A percentile compares a stretch with the other conserved stretches of the same genome.
Evolutionary conservation across 2,888 invertebrate species (phyloP).

Genomic region (Cerceris rybyensis): DNA sequence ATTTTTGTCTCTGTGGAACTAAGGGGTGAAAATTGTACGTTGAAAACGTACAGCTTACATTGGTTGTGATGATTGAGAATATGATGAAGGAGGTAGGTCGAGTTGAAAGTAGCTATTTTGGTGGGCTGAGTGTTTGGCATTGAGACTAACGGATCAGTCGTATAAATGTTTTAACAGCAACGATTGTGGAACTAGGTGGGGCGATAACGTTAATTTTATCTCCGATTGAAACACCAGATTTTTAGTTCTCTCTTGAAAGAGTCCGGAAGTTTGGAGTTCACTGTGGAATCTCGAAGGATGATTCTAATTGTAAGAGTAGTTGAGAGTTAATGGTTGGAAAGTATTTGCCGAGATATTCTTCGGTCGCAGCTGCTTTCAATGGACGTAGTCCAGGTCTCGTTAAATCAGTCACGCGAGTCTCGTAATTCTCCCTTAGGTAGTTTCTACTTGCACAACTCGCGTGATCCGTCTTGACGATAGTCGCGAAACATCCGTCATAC

Average conservation of each 20-base stretch:
- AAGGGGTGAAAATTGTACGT: too few species aligned
- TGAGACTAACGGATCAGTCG: neutral
- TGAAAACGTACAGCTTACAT: too few species aligned
- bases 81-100: too few species aligned
- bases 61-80: too few species aligned
- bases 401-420: slow-evolving; percentile 5
- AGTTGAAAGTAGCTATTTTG: neutral
- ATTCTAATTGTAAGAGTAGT: neutral
- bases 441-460: neutral
- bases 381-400: neutral
- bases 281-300: too few species aligned
- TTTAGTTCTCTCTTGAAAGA: too few species aligned
- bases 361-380: neutral
- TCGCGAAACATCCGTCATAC: slow-evolving; percentile 3
- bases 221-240: too few species aligned
- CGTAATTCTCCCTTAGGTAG: neutral
- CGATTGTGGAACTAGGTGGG: neutral
- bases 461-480: slow-evolving; percentile 3
- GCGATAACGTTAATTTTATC: too few species aligned
- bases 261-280: too few species aligned
- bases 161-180: neutral
- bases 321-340: neutral
- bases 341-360: neutral
- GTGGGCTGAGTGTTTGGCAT: neutral
- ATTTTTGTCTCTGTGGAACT: too few species aligned